Evolutionary conservation across 2,888 invertebrate genomes (phyloP).

Genomic region (Cantharis lateralis): DNA sequence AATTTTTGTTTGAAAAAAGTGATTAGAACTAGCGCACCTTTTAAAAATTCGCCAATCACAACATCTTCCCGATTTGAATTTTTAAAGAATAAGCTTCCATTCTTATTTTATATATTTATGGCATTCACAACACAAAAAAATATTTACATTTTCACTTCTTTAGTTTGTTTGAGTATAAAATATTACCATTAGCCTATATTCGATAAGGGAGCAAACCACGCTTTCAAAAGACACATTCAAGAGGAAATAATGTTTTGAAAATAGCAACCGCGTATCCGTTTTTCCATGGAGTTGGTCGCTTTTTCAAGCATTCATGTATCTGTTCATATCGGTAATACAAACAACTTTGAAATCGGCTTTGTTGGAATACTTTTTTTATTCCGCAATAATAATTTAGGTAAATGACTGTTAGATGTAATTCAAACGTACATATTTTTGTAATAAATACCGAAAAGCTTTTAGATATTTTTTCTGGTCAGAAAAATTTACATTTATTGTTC

Average conservation of each 20-base stretch:
- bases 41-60: neutral
- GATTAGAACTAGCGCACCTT: neutral
- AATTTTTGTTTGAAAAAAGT: neutral
- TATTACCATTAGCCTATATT: constrained; percentile 49
- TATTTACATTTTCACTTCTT: constrained; percentile 26
- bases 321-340: constrained; percentile 23
- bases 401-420: neutral
- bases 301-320: constrained; percentile 17
- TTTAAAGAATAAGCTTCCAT: neutral
- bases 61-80: neutral
- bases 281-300: constrained; percentile 29
- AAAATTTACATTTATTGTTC: neutral
- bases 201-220: constrained; percentile 47
- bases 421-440: neutral
- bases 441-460: neutral
- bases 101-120: neutral
- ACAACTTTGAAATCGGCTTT: constrained; percentile 23
- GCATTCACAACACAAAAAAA: neutral
- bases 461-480: neutral
- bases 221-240: constrained; percentile 49
- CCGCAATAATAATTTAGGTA: neutral
- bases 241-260: constrained; percentile 53
- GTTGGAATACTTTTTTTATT: constrained; percentile 10
- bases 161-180: constrained; percentile 30
- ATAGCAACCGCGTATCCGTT: constrained; percentile 42